phyloP scores from a whole-genome alignment of 1,140 invertebrate species.

The Diploscapter pachys region DNA sequence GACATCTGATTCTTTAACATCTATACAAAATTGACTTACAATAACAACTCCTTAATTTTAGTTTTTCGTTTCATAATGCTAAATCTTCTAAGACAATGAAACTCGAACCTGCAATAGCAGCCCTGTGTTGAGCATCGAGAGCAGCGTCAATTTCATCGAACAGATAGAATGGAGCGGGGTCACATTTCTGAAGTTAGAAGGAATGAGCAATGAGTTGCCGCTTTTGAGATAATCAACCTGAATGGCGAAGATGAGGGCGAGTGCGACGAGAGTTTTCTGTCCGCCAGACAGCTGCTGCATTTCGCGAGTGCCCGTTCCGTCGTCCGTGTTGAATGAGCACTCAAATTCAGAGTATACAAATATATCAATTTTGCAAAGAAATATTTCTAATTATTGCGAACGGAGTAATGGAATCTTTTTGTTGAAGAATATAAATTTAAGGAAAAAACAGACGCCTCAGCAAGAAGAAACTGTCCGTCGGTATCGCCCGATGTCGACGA shows the following conservation, averaged over 20 bases:
- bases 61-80: background rate
- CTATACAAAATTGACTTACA: too few species aligned
- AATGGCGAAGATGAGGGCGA: conserved; percentile 96
- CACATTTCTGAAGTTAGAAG: conserved; percentile 72
- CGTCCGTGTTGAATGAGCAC: too few species aligned
- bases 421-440: too few species aligned
- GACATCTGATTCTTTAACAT: conserved; percentile 4
- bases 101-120: conserved; percentile 78
- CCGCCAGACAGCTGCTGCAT: conserved; percentile 99
- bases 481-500: too few species aligned
- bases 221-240: conserved; percentile 58
- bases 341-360: too few species aligned
- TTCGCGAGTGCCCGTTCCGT: conserved; percentile 82
- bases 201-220: too few species aligned
- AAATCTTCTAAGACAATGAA: conserved; percentile 24
- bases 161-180: conserved; percentile 97
- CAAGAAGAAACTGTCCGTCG: too few species aligned
- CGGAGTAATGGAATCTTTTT: too few species aligned
- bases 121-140: conserved; percentile 90
- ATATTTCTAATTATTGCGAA: too few species aligned
- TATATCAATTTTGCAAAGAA: too few species aligned
- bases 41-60: conserved; percentile 4
- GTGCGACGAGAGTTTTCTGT: conserved; percentile 94
- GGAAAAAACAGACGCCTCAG: too few species aligned
- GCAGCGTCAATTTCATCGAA: conserved; percentile 99